Evolutionary conservation across 2,888 invertebrate species (phyloP).

Genomic region (Limnephilus lunatus): DNA sequence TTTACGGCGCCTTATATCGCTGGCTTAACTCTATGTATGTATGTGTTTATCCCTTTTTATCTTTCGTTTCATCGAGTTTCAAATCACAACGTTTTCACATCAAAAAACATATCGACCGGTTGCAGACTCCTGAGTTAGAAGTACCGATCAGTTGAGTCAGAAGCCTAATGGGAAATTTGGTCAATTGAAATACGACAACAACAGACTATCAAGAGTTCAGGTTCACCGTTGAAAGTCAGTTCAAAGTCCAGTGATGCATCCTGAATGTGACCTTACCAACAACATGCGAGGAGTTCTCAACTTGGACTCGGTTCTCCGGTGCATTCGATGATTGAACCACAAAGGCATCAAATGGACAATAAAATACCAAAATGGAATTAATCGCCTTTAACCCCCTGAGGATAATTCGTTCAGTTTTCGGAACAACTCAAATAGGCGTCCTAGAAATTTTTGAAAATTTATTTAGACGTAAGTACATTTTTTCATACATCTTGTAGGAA

Average conservation of each 20-base stretch:
- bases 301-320: neutral
- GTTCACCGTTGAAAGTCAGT: constrained; percentile 11
- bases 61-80: no score
- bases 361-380: neutral
- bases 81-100: no score
- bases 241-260: constrained; percentile 7
- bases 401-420: no score
- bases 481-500: no score
- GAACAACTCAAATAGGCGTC: no score
- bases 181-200: constrained; percentile 26
- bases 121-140: neutral
- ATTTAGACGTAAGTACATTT: no score
- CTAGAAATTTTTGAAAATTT: no score
- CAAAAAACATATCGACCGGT: neutral
- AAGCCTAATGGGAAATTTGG: neutral
- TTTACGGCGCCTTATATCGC: no score
- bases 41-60: no score
- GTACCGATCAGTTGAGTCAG: neutral
- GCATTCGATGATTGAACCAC: constrained; percentile 1
- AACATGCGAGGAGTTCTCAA: neutral
- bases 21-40: no score
- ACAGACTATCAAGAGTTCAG: constrained; percentile 14
- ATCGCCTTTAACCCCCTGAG: neutral
- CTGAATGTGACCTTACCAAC: constrained; percentile 30
- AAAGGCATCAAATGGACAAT: neutral